phyloP scores from a whole-genome alignment of 2,797 vertebrate species.

The Melanotaenia maccullochi region DNA sequence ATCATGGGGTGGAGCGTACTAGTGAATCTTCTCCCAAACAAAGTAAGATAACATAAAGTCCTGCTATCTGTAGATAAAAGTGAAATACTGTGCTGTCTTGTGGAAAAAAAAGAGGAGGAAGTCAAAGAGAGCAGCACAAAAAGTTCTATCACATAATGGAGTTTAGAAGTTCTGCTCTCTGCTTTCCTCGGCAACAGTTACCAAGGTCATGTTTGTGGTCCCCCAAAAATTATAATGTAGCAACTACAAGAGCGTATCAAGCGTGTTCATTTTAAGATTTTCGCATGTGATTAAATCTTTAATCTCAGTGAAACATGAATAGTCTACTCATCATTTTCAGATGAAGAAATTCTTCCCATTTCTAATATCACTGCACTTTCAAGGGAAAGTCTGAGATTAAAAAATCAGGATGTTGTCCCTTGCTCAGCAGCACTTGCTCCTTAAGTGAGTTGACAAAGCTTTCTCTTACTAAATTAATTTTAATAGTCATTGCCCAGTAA shows the following conservation, averaged over 20 bases:
- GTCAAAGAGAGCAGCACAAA: slow-evolving; percentile 62
- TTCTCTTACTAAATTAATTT: not conserved
- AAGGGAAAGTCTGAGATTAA: not conserved
- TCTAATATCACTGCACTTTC: not conserved
- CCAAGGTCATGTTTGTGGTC: slow-evolving; percentile 79
- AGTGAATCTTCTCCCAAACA: slow-evolving; percentile 79
- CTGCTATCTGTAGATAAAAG: slow-evolving; percentile 86
- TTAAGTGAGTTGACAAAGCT: not conserved
- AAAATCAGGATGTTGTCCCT: not conserved
- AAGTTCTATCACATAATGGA: slow-evolving; percentile 75
- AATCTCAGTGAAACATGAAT: slow-evolving; percentile 9
- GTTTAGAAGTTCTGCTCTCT: slow-evolving; percentile 79
- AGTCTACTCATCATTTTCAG: not conserved
- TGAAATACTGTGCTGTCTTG: slow-evolving; percentile 82
- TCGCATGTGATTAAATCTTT: slow-evolving; percentile 10
- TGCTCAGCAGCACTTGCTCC: not conserved
- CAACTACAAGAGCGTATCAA: slow-evolving; percentile 26
- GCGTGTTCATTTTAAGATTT: not conserved
- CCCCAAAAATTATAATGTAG: slow-evolving; percentile 36
- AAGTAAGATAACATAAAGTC: slow-evolving; percentile 85
- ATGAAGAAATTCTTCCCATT: not conserved
- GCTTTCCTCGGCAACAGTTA: slow-evolving; percentile 60
- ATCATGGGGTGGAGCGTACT: slow-evolving; percentile 73
- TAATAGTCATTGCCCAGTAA: not conserved
- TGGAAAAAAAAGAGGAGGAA: slow-evolving; percentile 55